Evolutionary conservation across 35 echinoderm and acorn worm genomes (phyloP), one percentile per base, ranked within the genome.

Genomic region (Lytechinus pictus): DNA sequence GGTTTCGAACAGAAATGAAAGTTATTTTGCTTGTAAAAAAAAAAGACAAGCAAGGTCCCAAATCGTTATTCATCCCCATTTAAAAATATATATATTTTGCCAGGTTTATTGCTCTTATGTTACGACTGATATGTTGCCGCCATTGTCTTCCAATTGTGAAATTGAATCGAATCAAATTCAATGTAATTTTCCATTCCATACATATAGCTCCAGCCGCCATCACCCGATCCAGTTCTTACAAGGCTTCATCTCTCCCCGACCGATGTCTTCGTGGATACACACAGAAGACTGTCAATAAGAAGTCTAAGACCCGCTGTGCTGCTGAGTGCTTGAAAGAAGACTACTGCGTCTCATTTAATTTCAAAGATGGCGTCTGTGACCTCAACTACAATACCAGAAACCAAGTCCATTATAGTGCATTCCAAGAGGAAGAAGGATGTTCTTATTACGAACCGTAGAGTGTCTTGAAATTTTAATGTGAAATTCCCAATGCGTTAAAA

Each of bases 341-440:
- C 66, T 79, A n/a, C 66, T 79, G 66, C 66, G 66, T 79, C 66
- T 79, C 66, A 24, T 79, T 79, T 7, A 79, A 79, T 79, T 79
- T 79, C 66, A 79, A 79, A 79, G 66, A 79, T 79, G 66, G 66
- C 66, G 66, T 79, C 66, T 79, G 66, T 79, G 66, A 79, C n/a
- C 66, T 79, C 21, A 79, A 79, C 66, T 79, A 79, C 66, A 79
- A 24, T 79, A 79, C 16, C 16, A 14, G 66, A 79, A 16, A 24
- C 66, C 16, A 79, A 0, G 16, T 5, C 4, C 19, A 7, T n/a
- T 79, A 79, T 24, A 79, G 66, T 24, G 66, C 16, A 7, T 79
- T 79, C 66, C 66, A 79, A 24, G 66, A 79, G 66, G 66, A 79
- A 7, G 66, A 79, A 24, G 66, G 66, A 16, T 79, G 66, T n/a